A percentile compares a stretch with the other conserved stretches of the same genome.
These are phyloP conservation scores for Troides helena DNA, from an alignment of 2,888 invertebrate genomes.

Conservation along the genomic window DNA sequence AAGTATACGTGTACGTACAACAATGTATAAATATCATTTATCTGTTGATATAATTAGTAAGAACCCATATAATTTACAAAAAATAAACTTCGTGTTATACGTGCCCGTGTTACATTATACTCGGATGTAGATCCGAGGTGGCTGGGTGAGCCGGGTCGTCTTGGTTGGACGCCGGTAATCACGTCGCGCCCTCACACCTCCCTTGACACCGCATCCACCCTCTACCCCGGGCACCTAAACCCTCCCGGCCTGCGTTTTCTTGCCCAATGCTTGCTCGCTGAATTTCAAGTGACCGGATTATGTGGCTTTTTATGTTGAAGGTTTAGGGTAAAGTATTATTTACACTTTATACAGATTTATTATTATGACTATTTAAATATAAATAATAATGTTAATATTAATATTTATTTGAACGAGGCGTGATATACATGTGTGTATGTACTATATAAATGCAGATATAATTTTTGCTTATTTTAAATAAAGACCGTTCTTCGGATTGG, in stretches of 20 bases:
- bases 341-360: slow-evolving; percentile 3
- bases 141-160: slow-evolving; percentile 50
- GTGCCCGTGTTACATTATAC: slow-evolving; percentile 31
- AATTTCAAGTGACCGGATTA: slow-evolving; percentile 62
- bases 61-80: slow-evolving; percentile 9
- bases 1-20: slow-evolving; percentile 19
- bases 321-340: slow-evolving; percentile 23
- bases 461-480: background rate
- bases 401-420: too few relatives aligned
- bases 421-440: too few relatives aligned
- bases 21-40: background rate
- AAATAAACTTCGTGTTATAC: slow-evolving; percentile 30
- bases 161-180: slow-evolving; percentile 65
- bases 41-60: slow-evolving; percentile 8
- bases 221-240: slow-evolving; percentile 30
- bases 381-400: too few relatives aligned
- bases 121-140: slow-evolving; percentile 25
- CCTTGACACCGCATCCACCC: slow-evolving; percentile 39
- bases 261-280: slow-evolving; percentile 50
- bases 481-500: background rate
- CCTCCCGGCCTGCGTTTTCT: slow-evolving; percentile 40
- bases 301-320: slow-evolving; percentile 36
- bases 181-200: slow-evolving; percentile 69
- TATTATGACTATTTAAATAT: background rate
- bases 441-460: background rate